These are phyloP conservation scores for Scaptomyza cyrtandrae DNA, from an alignment of 2,888 invertebrate species.

Conservation along the genomic window DNA sequence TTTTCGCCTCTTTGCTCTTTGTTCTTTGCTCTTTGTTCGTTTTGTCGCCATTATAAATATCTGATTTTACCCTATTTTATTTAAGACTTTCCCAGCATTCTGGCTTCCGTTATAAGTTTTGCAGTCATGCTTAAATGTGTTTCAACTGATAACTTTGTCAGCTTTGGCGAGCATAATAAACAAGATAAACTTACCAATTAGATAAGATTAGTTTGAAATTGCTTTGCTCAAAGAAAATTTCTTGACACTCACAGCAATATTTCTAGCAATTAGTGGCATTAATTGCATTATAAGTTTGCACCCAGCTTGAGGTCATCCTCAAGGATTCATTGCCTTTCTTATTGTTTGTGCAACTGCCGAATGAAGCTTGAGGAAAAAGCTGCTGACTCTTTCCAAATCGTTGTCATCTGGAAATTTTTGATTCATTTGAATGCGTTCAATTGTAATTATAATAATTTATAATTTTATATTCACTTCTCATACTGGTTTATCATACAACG, in stretches of 20 bases:
- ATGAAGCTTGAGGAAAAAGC: not conserved
- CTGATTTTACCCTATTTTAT: constrained; percentile 1
- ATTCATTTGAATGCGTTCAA: not conserved
- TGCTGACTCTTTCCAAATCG: not conserved
- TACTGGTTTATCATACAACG: too few species aligned
- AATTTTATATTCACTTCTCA: too few species aligned
- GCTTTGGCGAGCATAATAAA: not conserved
- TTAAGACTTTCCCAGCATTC: constrained; percentile 8
- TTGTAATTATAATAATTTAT: not conserved
- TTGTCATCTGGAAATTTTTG: not conserved
- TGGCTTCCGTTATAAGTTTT: not conserved
- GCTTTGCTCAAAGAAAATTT: constrained; percentile 9
- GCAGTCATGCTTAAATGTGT: not conserved
- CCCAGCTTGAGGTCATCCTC: constrained; percentile 1
- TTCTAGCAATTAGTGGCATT: not conserved
- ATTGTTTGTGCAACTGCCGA: constrained; percentile 10
- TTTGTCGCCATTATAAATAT: not conserved
- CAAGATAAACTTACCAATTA: constrained; percentile 32
- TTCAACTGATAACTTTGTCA: constrained; percentile 16
- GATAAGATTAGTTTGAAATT: constrained; percentile 50
- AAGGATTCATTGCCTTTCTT: constrained; percentile 42
- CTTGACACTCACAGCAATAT: not conserved
- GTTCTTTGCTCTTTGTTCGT: constrained; percentile 1
- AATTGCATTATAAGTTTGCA: constrained; percentile 4
- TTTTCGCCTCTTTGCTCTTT: constrained; percentile 15